Evolutionary conservation across 2,888 invertebrate genomes (phyloP).

Genomic region (Machimus rusticus): DNA sequence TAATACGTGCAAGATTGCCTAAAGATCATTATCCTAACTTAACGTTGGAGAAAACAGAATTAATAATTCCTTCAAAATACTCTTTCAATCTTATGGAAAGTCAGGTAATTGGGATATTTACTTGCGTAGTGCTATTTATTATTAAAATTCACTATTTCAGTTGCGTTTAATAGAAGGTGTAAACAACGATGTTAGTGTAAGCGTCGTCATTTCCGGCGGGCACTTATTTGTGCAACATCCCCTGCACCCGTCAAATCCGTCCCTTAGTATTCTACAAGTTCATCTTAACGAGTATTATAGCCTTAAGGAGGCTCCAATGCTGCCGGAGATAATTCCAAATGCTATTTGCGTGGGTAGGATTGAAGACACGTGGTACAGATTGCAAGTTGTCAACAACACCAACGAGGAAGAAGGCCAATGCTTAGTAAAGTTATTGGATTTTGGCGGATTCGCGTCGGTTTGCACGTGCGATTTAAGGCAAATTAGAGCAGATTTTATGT

Average conservation of each 20-base stretch:
- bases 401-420: constrained; percentile 71
- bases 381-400: constrained; percentile 71
- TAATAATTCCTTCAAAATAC: constrained; percentile 57
- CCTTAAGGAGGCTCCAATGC: constrained; percentile 77
- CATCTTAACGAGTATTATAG: constrained; percentile 86
- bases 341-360: constrained; percentile 89
- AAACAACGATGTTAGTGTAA: constrained; percentile 90
- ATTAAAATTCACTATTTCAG: constrained; percentile 63
- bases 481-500: constrained; percentile 92
- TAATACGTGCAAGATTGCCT: constrained; percentile 88
- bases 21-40: constrained; percentile 80
- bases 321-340: constrained; percentile 79
- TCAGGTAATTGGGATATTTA: neutral
- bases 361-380: constrained; percentile 85
- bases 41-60: constrained; percentile 67
- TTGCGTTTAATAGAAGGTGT: constrained; percentile 89
- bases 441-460: constrained; percentile 89
- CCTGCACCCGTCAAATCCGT: constrained; percentile 90
- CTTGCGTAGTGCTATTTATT: constrained; percentile 50
- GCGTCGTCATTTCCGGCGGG: constrained; percentile 83
- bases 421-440: constrained; percentile 90
- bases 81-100: neutral
- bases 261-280: constrained; percentile 79
- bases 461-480: constrained; percentile 82
- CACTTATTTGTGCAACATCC: constrained; percentile 96